Evolutionary conservation across 2,888 invertebrate genomes (phyloP).

Genomic region (Mongoloraphidia duomilia): DNA sequence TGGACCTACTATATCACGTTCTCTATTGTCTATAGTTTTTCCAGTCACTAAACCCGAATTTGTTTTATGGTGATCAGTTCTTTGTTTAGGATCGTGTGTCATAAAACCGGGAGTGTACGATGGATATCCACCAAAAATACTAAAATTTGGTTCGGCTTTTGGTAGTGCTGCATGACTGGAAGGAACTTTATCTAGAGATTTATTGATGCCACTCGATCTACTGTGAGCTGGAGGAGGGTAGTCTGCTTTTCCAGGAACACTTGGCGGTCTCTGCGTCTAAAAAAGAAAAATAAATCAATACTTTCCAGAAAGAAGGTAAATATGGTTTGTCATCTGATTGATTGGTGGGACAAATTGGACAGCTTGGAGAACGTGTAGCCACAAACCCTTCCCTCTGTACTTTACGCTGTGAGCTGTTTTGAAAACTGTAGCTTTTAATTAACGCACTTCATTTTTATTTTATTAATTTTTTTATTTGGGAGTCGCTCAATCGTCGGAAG

Average conservation of each 20-base stretch:
- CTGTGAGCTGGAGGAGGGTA: constrained; percentile 34
- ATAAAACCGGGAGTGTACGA: constrained; percentile 36
- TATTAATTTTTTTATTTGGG: no score
- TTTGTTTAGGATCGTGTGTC: constrained; percentile 44
- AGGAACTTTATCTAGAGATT: constrained; percentile 22
- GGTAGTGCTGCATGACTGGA: constrained; percentile 25
- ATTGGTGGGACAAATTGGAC: no score
- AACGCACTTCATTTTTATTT: no score
- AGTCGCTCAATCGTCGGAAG: no score
- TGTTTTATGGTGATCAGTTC: constrained; percentile 35
- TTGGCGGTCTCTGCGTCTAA: constrained; percentile 23
- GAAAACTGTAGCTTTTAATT: no score
- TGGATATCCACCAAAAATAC: constrained; percentile 46
- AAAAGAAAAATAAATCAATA: constrained; percentile 2
- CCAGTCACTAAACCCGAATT: constrained; percentile 24
- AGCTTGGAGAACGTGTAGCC: no score
- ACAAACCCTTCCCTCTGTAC: no score
- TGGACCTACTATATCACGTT: constrained; percentile 33
- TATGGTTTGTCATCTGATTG: not conserved
- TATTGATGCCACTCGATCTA: constrained; percentile 19
- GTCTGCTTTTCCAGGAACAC: constrained; percentile 29
- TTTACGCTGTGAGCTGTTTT: no score
- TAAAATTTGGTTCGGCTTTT: constrained; percentile 54
- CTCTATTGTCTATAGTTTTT: constrained; percentile 26
- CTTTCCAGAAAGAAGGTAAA: not conserved